Percentiles rank a stretch among this genome's conserved stretches.
These are phyloP conservation scores for Aulostomus chinensis DNA, from an alignment of 2,797 vertebrate genomes.

Conservation along the genomic window DNA sequence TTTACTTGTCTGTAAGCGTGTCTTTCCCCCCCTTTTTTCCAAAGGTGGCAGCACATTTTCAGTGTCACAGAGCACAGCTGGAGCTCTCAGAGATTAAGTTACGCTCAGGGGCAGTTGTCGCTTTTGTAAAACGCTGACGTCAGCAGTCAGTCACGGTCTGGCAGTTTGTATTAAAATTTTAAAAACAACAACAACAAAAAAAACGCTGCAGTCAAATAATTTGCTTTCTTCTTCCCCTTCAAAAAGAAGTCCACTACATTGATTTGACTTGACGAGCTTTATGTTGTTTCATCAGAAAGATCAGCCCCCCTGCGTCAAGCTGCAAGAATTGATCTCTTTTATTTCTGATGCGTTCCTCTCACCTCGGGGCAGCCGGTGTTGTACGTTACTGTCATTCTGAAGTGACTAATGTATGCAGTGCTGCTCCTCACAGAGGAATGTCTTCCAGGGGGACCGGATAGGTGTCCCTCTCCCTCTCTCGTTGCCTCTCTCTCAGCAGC, in stretches of 20 bases:
- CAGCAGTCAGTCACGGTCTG: slow-evolving; percentile 25
- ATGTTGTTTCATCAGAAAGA: slow-evolving; percentile 3
- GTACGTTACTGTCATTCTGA: slow-evolving; percentile 13
- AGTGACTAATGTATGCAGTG: slow-evolving; percentile 33
- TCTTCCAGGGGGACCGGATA: slow-evolving; percentile 19
- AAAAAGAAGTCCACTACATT: slow-evolving; percentile 2
- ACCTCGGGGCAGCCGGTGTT: slow-evolving; percentile 20
- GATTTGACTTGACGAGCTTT: slow-evolving; percentile 8
- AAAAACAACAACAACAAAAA: no score
- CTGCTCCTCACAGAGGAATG: slow-evolving; percentile 11
- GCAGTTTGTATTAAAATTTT: slow-evolving; percentile 26
- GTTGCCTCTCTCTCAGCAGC: neutral
- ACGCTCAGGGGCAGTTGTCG: slow-evolving; percentile 17
- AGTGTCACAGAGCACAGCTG: slow-evolving; percentile 40
- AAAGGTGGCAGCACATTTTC: slow-evolving; percentile 17
- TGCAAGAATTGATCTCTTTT: slow-evolving; percentile 27
- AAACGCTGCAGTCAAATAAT: no score
- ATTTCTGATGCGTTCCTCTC: slow-evolving; percentile 19
- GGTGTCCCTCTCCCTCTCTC: slow-evolving; percentile 18
- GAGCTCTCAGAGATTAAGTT: slow-evolving; percentile 31
- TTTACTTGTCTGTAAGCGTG: slow-evolving; percentile 1
- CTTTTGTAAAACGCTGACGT: slow-evolving; percentile 31
- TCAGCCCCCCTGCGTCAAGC: slow-evolving; percentile 2
- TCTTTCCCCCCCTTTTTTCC: slow-evolving; percentile 22
- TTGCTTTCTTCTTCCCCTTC: no score